Conservation (phyloP, 2,888 invertebrate species). For the Tiphia femorata region DNA sequence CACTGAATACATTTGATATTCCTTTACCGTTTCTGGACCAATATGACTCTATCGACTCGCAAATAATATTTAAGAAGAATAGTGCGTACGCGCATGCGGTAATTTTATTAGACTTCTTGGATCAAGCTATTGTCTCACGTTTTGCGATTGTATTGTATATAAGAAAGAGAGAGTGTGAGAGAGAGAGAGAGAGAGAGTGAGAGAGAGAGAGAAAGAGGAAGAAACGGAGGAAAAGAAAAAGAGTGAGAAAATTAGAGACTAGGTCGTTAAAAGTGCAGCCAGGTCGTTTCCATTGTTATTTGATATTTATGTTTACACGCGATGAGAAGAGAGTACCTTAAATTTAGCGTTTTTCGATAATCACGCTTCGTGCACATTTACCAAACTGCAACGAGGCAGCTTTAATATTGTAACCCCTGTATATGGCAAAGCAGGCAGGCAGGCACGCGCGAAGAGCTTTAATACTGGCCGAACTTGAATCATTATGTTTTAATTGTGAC, state of each 20-base stretch:
- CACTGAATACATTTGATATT: no score
- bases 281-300: constrained; percentile 35
- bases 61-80: no score
- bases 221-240: no score
- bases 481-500: no score
- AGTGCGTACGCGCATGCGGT: no score
- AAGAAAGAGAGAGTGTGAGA: neutral
- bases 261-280: no score
- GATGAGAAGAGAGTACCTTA: constrained; percentile 7
- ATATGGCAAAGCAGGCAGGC: constrained; percentile 1
- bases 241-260: no score
- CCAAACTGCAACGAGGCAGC: constrained; percentile 13
- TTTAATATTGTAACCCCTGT: constrained; percentile 36
- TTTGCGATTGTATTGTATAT: neutral
- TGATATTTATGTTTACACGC: constrained; percentile 40
- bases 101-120: constrained; percentile 3
- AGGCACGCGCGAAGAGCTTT: constrained; percentile 26
- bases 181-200: no score
- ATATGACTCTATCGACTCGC: no score
- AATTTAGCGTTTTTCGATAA: constrained; percentile 16
- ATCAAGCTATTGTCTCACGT: constrained; percentile 8
- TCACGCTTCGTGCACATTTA: neutral
- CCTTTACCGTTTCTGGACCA: no score
- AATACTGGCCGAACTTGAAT: constrained; percentile 8
- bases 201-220: no score